Conservation (phyloP, 2,113 vertebrate species). For the Pachyramphus minor region DNA sequence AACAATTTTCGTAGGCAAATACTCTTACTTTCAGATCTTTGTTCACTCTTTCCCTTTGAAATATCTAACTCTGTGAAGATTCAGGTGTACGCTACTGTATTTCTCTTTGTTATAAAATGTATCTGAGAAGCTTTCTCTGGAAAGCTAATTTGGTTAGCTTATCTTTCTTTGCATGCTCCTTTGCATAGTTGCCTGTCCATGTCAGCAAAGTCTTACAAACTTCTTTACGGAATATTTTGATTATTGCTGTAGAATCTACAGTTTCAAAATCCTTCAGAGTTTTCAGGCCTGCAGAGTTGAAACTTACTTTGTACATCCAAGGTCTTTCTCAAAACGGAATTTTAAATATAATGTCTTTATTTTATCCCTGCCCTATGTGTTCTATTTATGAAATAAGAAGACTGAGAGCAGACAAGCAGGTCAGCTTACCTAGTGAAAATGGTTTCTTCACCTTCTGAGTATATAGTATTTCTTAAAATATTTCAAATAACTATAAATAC, state of each 20-base stretch:
- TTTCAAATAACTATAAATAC: not conserved
- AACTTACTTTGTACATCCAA: not conserved
- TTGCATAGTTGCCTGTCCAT: not conserved
- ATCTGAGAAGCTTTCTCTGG: not conserved
- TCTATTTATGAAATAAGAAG: not conserved
- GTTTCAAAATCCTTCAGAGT: not conserved
- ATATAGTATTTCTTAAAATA: not conserved
- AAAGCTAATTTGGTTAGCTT: not conserved
- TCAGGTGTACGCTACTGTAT: not conserved
- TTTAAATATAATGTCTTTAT: not conserved
- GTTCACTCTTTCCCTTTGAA: not conserved
- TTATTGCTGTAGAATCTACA: not conserved
- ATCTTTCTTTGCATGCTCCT: not conserved
- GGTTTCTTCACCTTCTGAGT: not conserved
- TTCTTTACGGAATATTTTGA: not conserved
- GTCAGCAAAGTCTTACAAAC: not conserved
- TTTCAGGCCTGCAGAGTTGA: not conserved
- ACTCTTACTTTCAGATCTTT: not conserved
- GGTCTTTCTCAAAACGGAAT: not conserved
- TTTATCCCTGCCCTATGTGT: fast-evolving
- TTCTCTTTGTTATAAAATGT: not conserved
- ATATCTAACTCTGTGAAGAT: not conserved
- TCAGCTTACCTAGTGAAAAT: not conserved
- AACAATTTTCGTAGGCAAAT: not conserved
- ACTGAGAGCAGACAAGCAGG: not conserved